phyloP scores from a whole-genome alignment of 2,888 invertebrate genomes.

The Ochropleura plecta region DNA sequence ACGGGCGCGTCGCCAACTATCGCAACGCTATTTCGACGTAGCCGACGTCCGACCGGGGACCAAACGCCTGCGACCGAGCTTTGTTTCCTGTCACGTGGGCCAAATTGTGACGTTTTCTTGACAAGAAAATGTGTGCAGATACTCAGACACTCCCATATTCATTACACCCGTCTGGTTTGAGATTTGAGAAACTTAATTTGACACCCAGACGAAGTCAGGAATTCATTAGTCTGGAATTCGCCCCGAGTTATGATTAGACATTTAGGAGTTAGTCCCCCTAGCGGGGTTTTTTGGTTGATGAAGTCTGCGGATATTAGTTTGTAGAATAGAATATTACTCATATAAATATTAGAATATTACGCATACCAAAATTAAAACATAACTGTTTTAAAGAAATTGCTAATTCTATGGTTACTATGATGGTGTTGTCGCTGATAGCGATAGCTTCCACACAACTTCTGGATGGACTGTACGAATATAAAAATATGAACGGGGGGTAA shows the following conservation, averaged over 20 bases:
- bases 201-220: conserved; percentile 21
- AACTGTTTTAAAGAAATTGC: too few species aligned
- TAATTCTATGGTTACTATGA: too few species aligned
- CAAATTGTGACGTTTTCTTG: conserved; percentile 52
- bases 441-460: too few species aligned
- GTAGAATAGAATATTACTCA: too few species aligned
- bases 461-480: too few species aligned
- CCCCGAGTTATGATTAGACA: conserved; percentile 15
- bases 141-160: conserved; percentile 38
- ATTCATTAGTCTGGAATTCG: conserved; percentile 33
- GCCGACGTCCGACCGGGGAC: conserved; percentile 69
- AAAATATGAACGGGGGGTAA: too few species aligned
- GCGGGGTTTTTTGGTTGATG: not conserved
- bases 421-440: too few species aligned
- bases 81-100: conserved; percentile 69
- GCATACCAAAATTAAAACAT: too few species aligned
- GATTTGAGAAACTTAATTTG: conserved; percentile 35
- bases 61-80: conserved; percentile 62
- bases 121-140: conserved; percentile 46
- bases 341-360: too few species aligned
- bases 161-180: conserved; percentile 32
- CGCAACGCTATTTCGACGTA: conserved; percentile 83
- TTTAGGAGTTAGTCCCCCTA: not conserved
- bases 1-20: conserved; percentile 83
- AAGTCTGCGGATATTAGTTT: not conserved